A percentile compares a stretch with the other conserved stretches of the same genome.
Evolutionary conservation across 1,140 invertebrate genomes (phyloP).

Genomic region (Uloborus diversus): DNA sequence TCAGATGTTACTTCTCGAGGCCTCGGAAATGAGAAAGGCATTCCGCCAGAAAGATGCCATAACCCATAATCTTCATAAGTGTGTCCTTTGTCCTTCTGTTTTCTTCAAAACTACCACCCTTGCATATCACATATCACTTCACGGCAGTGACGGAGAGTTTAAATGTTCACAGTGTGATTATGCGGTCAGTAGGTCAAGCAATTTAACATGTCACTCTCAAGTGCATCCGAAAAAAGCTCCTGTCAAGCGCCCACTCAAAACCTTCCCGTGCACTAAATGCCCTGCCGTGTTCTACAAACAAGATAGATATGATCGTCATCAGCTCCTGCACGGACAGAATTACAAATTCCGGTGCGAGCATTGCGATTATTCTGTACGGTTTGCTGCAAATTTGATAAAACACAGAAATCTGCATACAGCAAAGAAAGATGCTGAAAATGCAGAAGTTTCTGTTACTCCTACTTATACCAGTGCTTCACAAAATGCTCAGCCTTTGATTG

Average conservation of each 20-base stretch:
- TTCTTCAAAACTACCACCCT: constrained; percentile 70
- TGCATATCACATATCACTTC: constrained; percentile 77
- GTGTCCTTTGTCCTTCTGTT: constrained; percentile 57
- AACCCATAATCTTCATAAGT: constrained; percentile 43
- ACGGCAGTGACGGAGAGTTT: constrained; percentile 74
- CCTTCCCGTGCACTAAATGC: constrained; percentile 76
- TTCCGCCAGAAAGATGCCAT: constrained; percentile 45
- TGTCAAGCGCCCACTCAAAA: background rate
- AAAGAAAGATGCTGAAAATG: constrained; percentile 62
- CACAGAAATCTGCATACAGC: constrained; percentile 78
- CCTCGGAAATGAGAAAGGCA: constrained; percentile 50
- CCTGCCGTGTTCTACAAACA: constrained; percentile 87
- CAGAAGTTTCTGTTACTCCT: constrained; percentile 62
- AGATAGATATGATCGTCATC: constrained; percentile 84
- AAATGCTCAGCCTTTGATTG: background rate
- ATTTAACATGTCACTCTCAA: constrained; percentile 78
- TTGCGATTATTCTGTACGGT: constrained; percentile 89
- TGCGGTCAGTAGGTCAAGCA: constrained; percentile 78
- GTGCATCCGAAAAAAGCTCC: constrained; percentile 67
- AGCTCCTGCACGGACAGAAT: constrained; percentile 82
- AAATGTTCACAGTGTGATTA: constrained; percentile 87
- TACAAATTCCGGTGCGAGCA: constrained; percentile 83
- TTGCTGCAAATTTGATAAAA: constrained; percentile 83
- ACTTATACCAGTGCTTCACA: background rate
- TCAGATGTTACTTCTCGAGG: constrained; percentile 57